Percentiles rank a stretch among this genome's conserved stretches.
phyloP scores from a whole-genome alignment of 2,797 vertebrate genomes.

The Malacoraja senta region DNA sequence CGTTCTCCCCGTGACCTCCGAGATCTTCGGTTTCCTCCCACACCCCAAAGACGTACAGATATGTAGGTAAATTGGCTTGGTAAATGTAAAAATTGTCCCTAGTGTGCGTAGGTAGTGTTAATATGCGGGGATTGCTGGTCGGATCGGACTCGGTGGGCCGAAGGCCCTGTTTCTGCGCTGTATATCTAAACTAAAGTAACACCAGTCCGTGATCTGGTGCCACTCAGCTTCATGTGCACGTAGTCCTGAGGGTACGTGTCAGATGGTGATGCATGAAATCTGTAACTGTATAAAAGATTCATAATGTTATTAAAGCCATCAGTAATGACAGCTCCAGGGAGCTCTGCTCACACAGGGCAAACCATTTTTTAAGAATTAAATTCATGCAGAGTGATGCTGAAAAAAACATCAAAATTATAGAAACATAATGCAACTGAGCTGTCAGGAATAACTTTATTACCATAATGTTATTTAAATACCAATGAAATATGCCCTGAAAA shows the following conservation, averaged over 20 bases:
- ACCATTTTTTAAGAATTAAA: constrained; percentile 25
- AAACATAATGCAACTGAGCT: not conserved
- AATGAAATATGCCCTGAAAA: not conserved
- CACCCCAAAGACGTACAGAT: no score
- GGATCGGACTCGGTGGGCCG: no score
- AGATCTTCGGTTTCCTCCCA: no score
- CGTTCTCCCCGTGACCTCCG: no score
- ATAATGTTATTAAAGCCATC: constrained; percentile 30
- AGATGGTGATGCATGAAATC: constrained; percentile 23
- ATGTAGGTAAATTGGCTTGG: no score
- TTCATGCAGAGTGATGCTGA: not conserved
- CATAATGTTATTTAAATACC: not conserved
- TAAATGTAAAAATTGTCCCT: no score
- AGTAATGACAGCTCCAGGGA: constrained; percentile 33
- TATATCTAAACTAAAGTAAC: no score
- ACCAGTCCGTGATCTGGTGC: not conserved
- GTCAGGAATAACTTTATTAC: constrained; percentile 30
- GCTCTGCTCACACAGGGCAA: not conserved
- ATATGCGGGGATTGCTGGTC: no score
- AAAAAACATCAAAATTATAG: not conserved
- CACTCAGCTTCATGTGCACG: not conserved
- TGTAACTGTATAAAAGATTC: constrained; percentile 33
- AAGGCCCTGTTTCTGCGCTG: no score
- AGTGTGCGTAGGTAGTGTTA: no score
- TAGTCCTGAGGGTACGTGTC: not conserved